A percentile compares a stretch with the other conserved stretches of the same genome.
phyloP scores from a whole-genome alignment of 2,113 vertebrate species.

The Caloenas nicobarica region DNA sequence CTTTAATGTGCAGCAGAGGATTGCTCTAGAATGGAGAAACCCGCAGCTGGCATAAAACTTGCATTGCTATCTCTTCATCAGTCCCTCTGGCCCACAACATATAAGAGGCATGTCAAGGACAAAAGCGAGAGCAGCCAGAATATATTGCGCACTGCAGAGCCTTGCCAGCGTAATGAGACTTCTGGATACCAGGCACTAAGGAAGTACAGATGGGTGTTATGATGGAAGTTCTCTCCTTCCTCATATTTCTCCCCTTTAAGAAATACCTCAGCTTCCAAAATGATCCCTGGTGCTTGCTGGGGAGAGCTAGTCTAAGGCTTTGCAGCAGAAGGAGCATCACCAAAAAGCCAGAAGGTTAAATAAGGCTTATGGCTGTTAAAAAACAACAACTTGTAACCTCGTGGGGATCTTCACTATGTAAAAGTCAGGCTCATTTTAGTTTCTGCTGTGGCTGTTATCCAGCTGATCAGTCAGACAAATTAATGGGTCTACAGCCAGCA shows the following conservation, averaged over 20 bases:
- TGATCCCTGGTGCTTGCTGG: not conserved
- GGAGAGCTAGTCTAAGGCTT: not conserved
- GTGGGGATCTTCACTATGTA: not conserved
- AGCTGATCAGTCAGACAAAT: not conserved
- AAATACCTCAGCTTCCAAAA: conserved; percentile 12
- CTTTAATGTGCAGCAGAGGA: conserved; percentile 17
- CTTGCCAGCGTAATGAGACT: not conserved
- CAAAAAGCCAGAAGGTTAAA: not conserved
- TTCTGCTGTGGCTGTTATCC: not conserved
- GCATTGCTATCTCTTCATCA: conserved; percentile 38
- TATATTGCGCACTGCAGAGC: not conserved
- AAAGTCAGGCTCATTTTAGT: not conserved
- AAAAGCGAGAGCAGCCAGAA: conserved; percentile 15
- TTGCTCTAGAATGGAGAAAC: conserved; percentile 22
- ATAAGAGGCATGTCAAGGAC: conserved; percentile 26
- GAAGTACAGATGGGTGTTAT: not conserved
- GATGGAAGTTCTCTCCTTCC: not conserved
- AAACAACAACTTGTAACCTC: not conserved
- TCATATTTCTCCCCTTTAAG: conserved; percentile 7
- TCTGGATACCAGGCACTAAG: conserved; percentile 28
- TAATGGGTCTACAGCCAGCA: not conserved
- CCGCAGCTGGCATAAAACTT: conserved; percentile 26
- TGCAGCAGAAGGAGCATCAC: not conserved
- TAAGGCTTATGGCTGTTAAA: not conserved
- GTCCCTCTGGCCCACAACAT: conserved; percentile 16